Evolutionary conservation across 2,888 invertebrate genomes (phyloP), one percentile per base, ranked within the genome.

Genomic region (Calliopum simillimum): DNA sequence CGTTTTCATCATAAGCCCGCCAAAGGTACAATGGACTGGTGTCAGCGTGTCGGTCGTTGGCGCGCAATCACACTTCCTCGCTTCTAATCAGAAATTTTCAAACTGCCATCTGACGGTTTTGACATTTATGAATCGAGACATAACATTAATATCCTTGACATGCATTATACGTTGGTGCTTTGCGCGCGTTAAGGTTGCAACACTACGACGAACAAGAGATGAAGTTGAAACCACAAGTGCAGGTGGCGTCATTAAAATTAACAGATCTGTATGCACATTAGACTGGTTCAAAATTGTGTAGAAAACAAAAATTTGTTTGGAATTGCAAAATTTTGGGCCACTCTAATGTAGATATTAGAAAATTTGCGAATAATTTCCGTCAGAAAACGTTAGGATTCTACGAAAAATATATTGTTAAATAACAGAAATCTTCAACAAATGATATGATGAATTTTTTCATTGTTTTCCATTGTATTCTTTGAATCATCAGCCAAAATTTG

Each of bases 81-180:
- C 21, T 23, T 23, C 23, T 53, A 53, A 53, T 53, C 53, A 19
- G 2, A 13, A 8, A 13, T 21, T 53, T 53, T 23, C 21, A 53
- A 23, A 8, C 16, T 33, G 33, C 8, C 33, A 33, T 1, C 33
- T 53, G 53, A 14, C 53, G 23, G 23, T 13, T 33, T 33, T 23
- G 53, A 53, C 13, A 21, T 53, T 53, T 8, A 23, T 53, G 19
- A 53, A 53, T 23, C 23, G 53, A 53, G 13, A 53, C 53, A 23
- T 21, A 53, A 53, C 53, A 23, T 12, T 23, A 53, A 23, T 23
- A 53, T 53, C 53, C 46, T 63, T 63, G 63, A 46, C 46, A 46
- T 63, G 47, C 63, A 63, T 63, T 46, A 23, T 25, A 44, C 16
- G 21, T 19, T 19, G 21, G 23, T 53, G 53, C 53, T 53, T 14